Conservation (phyloP, 1,140 invertebrate species). For the Lucilia cuprina region DNA sequence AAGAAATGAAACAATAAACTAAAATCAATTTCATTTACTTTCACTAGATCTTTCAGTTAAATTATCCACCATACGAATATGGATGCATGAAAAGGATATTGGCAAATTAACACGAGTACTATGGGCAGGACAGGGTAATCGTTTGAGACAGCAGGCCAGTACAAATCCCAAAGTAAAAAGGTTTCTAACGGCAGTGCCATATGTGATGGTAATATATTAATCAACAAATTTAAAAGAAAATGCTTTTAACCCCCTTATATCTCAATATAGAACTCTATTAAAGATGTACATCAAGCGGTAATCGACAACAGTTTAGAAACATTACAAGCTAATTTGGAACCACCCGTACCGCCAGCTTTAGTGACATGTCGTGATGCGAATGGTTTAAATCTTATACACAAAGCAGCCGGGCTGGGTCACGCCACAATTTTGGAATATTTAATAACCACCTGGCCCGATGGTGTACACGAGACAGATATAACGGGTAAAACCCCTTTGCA, state of each 20-base stretch:
- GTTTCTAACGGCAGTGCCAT: slow-evolving; percentile 85
- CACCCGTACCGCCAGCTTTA: slow-evolving; percentile 75
- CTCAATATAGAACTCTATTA: slow-evolving; percentile 74
- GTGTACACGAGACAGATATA: slow-evolving; percentile 73
- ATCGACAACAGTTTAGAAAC: slow-evolving; percentile 78
- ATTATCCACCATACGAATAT: slow-evolving; percentile 86
- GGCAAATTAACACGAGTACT: slow-evolving; percentile 82
- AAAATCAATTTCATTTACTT: slow-evolving; percentile 27
- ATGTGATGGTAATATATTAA: slow-evolving; percentile 76
- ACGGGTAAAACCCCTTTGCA: slow-evolving; percentile 91
- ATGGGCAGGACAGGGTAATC: slow-evolving; percentile 85
- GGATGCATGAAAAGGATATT: slow-evolving; percentile 89
- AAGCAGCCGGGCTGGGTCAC: slow-evolving; percentile 84
- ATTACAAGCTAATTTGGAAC: slow-evolving; percentile 71
- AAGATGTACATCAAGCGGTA: slow-evolving; percentile 79
- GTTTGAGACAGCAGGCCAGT: slow-evolving; percentile 81
- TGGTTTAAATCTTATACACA: slow-evolving; percentile 80
- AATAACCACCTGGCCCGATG: slow-evolving; percentile 73
- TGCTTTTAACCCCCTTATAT: not conserved
- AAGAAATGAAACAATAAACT: not conserved
- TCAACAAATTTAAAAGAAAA: not conserved
- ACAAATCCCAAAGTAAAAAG: slow-evolving; percentile 80
- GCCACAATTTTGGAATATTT: slow-evolving; percentile 77
- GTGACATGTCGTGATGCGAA: slow-evolving; percentile 81
- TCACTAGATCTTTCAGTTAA: slow-evolving; percentile 75